phyloP scores from a whole-genome alignment of 2,888 invertebrate species.

The Nemotelus nigrinus region DNA sequence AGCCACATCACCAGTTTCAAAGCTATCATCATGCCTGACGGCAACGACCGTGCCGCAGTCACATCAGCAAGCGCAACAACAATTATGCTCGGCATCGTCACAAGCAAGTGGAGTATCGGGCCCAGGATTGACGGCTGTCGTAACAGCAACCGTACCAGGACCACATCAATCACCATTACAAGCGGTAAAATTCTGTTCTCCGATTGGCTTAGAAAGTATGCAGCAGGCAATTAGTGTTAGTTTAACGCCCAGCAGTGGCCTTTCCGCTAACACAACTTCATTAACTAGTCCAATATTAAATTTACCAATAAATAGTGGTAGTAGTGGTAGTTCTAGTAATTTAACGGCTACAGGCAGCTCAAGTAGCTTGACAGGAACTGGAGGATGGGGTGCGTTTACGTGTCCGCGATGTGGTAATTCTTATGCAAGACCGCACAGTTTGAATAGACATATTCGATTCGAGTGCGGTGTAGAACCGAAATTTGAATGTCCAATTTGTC shows the following conservation, averaged over 20 bases:
- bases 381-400: constrained; percentile 62
- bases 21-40: constrained; percentile 43
- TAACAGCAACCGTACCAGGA: constrained; percentile 46
- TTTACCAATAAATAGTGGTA: constrained; percentile 45
- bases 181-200: constrained; percentile 45
- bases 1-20: constrained; percentile 52
- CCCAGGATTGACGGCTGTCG: constrained; percentile 42
- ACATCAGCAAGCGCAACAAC: not conserved
- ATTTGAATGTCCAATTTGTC: constrained; percentile 71
- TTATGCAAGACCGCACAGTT: constrained; percentile 68
- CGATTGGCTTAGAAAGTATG: constrained; percentile 44
- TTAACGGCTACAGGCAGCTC: constrained; percentile 19
- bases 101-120: constrained; percentile 45
- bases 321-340: constrained; percentile 47
- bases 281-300: constrained; percentile 49
- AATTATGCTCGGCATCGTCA: constrained; percentile 24
- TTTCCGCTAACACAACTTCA: constrained; percentile 44
- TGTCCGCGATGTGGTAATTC: constrained; percentile 70
- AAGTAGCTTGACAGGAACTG: not conserved
- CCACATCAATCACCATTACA: constrained; percentile 47
- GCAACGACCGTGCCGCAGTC: not conserved
- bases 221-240: constrained; percentile 32
- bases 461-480: constrained; percentile 72
- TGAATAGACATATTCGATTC: constrained; percentile 69
- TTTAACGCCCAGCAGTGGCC: constrained; percentile 40